Evolutionary conservation across 1,140 invertebrate genomes (phyloP).

Genomic region (Sipha flava): DNA sequence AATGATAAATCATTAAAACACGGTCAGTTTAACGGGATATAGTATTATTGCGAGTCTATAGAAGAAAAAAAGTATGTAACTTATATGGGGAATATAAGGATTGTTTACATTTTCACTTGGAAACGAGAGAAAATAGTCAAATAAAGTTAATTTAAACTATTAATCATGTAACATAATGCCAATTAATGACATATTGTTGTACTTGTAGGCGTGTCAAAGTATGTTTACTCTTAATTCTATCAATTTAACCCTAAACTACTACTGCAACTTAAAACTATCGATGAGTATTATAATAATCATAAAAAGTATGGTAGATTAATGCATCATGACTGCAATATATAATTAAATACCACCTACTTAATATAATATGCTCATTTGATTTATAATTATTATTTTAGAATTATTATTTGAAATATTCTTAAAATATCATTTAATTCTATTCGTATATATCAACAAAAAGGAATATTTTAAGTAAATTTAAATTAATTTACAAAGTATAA

Average conservation of each 20-base stretch:
- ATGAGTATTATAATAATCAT: no score
- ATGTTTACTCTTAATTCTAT: background rate
- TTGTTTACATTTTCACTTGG: background rate
- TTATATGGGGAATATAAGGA: background rate
- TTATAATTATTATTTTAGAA: no score
- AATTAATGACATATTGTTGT: background rate
- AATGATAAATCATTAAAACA: constrained; percentile 3
- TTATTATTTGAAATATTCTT: no score
- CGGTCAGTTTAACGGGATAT: background rate
- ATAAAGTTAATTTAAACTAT: background rate
- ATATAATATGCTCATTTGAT: no score
- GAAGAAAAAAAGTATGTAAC: background rate
- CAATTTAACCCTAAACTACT: background rate
- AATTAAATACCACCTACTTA: no score
- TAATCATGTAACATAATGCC: background rate
- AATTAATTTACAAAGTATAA: no score
- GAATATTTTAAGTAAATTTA: no score
- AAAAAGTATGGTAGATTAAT: no score
- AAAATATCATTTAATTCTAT: no score
- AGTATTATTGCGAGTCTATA: background rate
- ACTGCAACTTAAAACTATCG: no score
- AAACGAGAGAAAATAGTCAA: background rate
- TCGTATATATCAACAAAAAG: no score
- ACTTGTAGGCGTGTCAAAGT: background rate
- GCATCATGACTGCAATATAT: no score